Percentiles rank a stretch among this genome's conserved stretches.
phyloP scores from a whole-genome alignment of 2,113 vertebrate species.

The Dryoscopus gambensis region DNA sequence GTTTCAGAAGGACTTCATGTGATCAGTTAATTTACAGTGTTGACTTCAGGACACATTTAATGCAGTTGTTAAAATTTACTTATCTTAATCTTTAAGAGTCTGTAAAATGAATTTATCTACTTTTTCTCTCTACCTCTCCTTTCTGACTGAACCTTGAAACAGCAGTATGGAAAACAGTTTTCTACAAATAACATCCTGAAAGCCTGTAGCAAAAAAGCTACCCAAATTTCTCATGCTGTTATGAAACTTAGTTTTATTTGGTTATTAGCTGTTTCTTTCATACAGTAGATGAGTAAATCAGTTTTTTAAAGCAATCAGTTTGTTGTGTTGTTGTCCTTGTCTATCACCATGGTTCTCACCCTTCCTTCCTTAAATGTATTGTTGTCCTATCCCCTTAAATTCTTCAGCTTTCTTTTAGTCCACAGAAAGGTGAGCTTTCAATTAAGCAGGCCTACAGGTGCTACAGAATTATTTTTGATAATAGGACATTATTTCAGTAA shows the following conservation, averaged over 20 bases:
- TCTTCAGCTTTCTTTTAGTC: background rate
- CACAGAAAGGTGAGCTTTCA: background rate
- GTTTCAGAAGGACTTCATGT: background rate
- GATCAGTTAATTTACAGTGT: background rate
- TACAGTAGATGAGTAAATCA: background rate
- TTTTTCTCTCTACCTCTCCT: background rate
- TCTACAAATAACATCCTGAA: background rate
- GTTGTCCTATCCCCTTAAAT: background rate
- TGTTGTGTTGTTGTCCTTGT: background rate
- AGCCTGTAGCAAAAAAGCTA: background rate
- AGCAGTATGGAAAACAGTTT: background rate
- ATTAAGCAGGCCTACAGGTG: background rate
- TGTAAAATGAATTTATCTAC: background rate
- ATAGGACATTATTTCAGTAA: background rate
- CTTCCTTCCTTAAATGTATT: background rate
- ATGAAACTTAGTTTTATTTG: background rate
- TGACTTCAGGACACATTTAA: background rate
- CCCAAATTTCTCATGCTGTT: background rate
- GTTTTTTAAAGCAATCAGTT: background rate
- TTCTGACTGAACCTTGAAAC: background rate
- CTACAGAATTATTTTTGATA: background rate
- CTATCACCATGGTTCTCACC: background rate
- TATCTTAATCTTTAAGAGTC: background rate
- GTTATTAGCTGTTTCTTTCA: background rate
- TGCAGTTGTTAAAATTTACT: background rate